Evolutionary conservation across 37 sponge, comb jelly and placozoan species (phyloP), one percentile per base, ranked within the genome.

Genomic region (Diacarnus erythraeanus): DNA sequence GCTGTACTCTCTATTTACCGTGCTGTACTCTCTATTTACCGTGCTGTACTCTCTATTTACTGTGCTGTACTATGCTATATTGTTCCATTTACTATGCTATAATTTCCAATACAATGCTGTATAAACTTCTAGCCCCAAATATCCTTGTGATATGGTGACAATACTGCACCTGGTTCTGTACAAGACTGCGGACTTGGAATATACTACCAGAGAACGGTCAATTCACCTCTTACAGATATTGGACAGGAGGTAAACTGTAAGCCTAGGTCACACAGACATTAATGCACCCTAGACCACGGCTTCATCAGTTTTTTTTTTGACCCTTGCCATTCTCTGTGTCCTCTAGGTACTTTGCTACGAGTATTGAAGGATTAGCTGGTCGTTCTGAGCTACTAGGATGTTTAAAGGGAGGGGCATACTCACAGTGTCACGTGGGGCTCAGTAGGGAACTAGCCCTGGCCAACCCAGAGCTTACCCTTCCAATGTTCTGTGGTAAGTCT

Each of bases 401-500:
- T 23, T 58, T 91, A 3, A 68, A 60, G 6, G 77, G 70, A 15
- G 81, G 90, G 38, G 82, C 90, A 27, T 89, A 83, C 86, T 93
- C 83, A 3, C 80, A 86, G 38, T 42, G 44, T 41, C 94, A 93
- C 57, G 66, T 93, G 0, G 44, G 47, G 0, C 77, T 94, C 66
- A 85, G 83, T 30, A 60, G 77, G 29, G 87, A 92, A 37, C 86
- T 96, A 39, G 94, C 97, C 27, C 25, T 33, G 10, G 64, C 86
- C 47, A 90, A 96, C 74, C 97, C 97, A 31, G 97, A 96, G 71
- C 89, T 96, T 42, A 96, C 97, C 12, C 73, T 96, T 36, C 94
- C 91, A 36, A 64, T 96, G 43, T 88, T 96, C 78, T 93, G 93
- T 76, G 96, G 94, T 87, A 83, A 58, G 84, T 25, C 23, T 23